Evolutionary conservation across 2,888 invertebrate species (phyloP), one percentile per base, ranked within the genome.

Genomic region (Tipula unca): DNA sequence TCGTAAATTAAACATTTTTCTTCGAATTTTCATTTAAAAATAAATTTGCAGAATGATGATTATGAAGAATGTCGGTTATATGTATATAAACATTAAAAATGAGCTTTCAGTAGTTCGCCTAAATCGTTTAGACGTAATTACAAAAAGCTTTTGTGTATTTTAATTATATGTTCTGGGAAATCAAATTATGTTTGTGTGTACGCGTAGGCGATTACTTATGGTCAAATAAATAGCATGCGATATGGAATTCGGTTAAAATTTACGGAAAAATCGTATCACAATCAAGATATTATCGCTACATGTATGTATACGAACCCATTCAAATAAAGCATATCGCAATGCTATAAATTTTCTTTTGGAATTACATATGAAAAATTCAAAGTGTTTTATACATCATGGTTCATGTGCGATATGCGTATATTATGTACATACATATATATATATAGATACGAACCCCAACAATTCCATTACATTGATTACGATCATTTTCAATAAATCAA

Each of bases 401-500:
- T 54, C 48, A 54, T 54, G 17, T 17, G 48, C 48, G 48, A 54
- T 69, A 69, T 13, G 10, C 6, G 32, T 32, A 1, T n/a, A n/a
- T n/a, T n/a, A 3, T 17, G 48, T 48, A 42, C 14, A 42, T 42
- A 42, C 42, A 39, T 39, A 39, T 48, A n/a, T 48, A n/a, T 14
- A 17, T 48, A 48, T 69, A 25, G 69, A 25, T 69, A 25, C 25
- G 69, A 69, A 69, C 69, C 69, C 69, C 69, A 69, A 69, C 69
- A 69, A 69, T 69, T 69, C 69, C 69, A 69, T 69, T 69, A 69
- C 69, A 69, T 69, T 69, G 69, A 69, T 69, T 69, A 69, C 69
- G 25, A 69, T 69, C 69, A 69, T 69, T 69, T 69, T 69, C 69
- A 69, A 69, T 69, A 69, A 69, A 69, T 69, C 69, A 69, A 69